A percentile compares a stretch with the other conserved stretches of the same genome.
Evolutionary conservation across 2,113 vertebrate genomes (phyloP).

Genomic region (Brienomyrus longianalis): DNA sequence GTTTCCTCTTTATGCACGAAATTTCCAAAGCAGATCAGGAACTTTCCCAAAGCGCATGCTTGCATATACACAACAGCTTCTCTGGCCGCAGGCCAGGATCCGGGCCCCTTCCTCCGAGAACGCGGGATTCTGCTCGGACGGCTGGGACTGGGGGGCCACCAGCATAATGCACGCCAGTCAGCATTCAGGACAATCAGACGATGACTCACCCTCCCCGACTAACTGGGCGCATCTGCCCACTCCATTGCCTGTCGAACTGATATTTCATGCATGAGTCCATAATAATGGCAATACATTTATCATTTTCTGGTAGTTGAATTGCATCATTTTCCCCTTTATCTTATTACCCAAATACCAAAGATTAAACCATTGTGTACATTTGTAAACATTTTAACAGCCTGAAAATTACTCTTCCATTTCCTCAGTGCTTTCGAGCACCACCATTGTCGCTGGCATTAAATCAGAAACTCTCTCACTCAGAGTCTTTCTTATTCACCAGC

Average conservation of each 20-base stretch:
- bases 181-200: background rate
- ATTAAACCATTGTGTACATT: background rate
- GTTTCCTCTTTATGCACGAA: background rate
- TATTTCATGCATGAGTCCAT: background rate
- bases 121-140: background rate
- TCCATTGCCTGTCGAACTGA: background rate
- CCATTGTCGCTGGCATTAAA: background rate
- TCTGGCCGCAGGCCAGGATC: background rate
- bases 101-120: background rate
- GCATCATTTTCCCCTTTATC: background rate
- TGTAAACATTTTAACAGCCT: background rate
- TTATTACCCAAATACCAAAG: background rate
- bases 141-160: background rate
- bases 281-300: background rate
- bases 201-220: background rate
- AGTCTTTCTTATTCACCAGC: background rate
- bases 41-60: background rate
- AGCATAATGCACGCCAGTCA: background rate
- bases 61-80: background rate
- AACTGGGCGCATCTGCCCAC: background rate
- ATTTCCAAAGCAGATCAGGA: background rate
- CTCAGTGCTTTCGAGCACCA: background rate
- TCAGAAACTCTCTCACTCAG: background rate
- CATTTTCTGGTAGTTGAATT: background rate
- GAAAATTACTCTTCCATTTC: background rate